These are phyloP conservation scores for Nerophis lumbriciformis DNA, from an alignment of 2,113 vertebrate genomes.

Conservation along the genomic window DNA sequence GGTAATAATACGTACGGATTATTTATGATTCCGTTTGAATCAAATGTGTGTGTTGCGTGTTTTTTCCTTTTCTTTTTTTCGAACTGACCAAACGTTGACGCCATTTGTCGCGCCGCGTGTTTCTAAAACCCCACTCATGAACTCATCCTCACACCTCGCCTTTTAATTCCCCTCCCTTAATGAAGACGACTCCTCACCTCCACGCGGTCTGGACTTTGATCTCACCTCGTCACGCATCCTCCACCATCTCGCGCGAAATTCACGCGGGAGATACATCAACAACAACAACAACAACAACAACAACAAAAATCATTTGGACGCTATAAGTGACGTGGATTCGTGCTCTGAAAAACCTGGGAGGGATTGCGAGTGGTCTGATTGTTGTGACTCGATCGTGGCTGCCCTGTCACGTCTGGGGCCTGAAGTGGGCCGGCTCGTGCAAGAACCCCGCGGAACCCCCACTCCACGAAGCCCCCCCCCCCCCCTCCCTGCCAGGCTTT, in stretches of 20 bases:
- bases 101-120: slow-evolving; percentile 49
- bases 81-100: neutral
- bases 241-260: neutral
- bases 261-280: too few species aligned
- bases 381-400: slow-evolving; percentile 31
- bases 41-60: neutral
- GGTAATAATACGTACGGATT: slow-evolving; percentile 14
- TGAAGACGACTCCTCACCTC: slow-evolving; percentile 47
- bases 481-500: slow-evolving; percentile 37
- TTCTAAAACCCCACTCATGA: slow-evolving; percentile 34
- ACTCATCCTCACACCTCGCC: slow-evolving; percentile 51
- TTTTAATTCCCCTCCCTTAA: slow-evolving; percentile 54
- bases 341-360: too few species aligned
- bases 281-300: too few species aligned
- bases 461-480: slow-evolving; percentile 9
- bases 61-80: too few species aligned
- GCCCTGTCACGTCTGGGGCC: slow-evolving; percentile 48
- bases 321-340: too few species aligned
- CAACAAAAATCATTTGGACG: neutral
- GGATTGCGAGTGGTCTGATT: slow-evolving; percentile 12
- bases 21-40: neutral
- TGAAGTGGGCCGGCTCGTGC: slow-evolving; percentile 46
- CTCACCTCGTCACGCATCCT: slow-evolving; percentile 1
- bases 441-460: slow-evolving; percentile 65
- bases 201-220: slow-evolving; percentile 57